Conservation (phyloP, 1,140 invertebrate species). For the Drosophila lacertosa region DNA sequence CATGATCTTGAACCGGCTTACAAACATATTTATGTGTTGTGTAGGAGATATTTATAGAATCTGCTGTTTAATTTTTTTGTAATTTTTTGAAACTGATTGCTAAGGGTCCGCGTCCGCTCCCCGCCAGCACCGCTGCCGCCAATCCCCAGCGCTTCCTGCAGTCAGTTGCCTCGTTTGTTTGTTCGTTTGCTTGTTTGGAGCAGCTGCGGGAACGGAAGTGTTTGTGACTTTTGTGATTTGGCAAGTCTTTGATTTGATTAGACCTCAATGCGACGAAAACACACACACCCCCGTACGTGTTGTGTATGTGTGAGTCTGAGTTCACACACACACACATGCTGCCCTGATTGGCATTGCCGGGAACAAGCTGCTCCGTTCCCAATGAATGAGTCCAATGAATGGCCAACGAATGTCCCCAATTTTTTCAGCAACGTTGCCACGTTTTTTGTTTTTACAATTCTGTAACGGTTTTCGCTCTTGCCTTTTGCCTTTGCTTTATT, state of each 20-base stretch:
- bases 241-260: conserved; percentile 77
- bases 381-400: conserved; percentile 71
- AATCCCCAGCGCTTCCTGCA: conserved; percentile 25
- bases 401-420: conserved; percentile 37
- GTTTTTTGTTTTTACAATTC: neutral
- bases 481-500: conserved; percentile 21
- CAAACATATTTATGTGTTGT: conserved; percentile 17
- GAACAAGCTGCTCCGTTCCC: conserved; percentile 27
- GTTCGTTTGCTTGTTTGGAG: conserved; percentile 36
- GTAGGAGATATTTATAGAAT: conserved; percentile 5
- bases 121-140: neutral
- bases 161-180: conserved; percentile 15
- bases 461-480: neutral
- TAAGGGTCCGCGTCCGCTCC: neutral
- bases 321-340: neutral
- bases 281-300: neutral
- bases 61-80: conserved; percentile 34
- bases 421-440: conserved; percentile 14
- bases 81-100: conserved; percentile 30
- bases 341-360: conserved; percentile 56
- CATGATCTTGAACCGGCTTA: neutral
- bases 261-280: conserved; percentile 29
- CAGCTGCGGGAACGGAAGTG: conserved; percentile 52
- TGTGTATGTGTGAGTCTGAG: neutral
- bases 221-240: conserved; percentile 53